Evolutionary conservation across 1,140 invertebrate species (phyloP).

Genomic region (Sminthurinus signatus): DNA sequence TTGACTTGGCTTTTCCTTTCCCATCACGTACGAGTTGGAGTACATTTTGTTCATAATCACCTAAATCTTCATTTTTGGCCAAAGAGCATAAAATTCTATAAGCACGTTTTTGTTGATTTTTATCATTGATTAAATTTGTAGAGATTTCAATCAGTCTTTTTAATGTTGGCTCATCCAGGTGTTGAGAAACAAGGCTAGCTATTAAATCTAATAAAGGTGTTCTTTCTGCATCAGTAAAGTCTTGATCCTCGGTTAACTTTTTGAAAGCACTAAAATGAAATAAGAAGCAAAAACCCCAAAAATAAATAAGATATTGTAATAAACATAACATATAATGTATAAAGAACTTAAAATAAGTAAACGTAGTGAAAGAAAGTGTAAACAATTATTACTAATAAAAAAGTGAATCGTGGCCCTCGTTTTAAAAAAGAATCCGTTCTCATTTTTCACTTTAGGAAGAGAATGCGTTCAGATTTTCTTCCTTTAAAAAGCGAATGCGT

Average conservation of each 20-base stretch:
- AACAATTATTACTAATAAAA: too few species aligned
- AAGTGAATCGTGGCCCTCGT: too few species aligned
- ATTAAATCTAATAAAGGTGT: constrained; percentile 31
- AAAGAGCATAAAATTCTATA: background rate
- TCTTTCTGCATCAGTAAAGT: background rate
- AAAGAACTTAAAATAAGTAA: too few species aligned
- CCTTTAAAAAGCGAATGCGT: too few species aligned
- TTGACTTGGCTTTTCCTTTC: constrained; percentile 30
- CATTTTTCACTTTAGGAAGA: too few species aligned
- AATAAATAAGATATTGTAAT: too few species aligned
- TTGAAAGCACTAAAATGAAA: constrained; percentile 23
- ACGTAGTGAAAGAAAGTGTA: too few species aligned
- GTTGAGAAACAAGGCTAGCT: constrained; percentile 10
- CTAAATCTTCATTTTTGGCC: constrained; percentile 4
- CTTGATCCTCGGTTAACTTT: constrained; percentile 21
- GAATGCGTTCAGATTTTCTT: too few species aligned
- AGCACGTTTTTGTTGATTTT: background rate
- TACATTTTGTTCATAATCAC: background rate
- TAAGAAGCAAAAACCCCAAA: background rate
- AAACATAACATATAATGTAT: too few species aligned
- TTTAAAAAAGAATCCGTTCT: too few species aligned
- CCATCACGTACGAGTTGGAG: constrained; percentile 12
- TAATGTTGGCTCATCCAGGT: background rate
- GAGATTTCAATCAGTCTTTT: constrained; percentile 20
- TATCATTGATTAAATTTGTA: constrained; percentile 8